Percentiles rank a stretch among this genome's conserved stretches.
Conservation (phyloP, 2,113 vertebrate species). For the Dicrurus megarhynchus region DNA sequence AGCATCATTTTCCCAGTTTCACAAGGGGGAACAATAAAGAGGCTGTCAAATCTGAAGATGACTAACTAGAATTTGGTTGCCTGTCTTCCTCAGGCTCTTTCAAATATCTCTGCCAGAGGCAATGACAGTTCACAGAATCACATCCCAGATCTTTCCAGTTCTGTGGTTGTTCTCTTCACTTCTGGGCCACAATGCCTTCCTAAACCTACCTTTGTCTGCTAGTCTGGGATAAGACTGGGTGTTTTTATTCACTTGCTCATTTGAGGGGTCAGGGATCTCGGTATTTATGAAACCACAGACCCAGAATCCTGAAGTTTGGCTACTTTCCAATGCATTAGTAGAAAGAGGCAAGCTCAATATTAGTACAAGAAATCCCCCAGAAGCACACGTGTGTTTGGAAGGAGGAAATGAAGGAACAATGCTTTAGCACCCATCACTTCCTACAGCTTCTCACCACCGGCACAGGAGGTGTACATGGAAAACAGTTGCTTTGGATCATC, state of each 20-base stretch:
- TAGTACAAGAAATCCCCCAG: not conserved
- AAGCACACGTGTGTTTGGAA: not conserved
- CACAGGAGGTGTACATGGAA: not conserved
- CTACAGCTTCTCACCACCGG: not conserved
- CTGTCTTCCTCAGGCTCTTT: not conserved
- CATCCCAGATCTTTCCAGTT: not conserved
- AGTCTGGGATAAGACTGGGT: not conserved
- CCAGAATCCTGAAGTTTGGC: not conserved
- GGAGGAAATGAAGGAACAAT: not conserved
- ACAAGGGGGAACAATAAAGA: not conserved
- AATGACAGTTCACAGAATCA: not conserved
- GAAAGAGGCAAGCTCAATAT: not conserved
- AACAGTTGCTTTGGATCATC: not conserved
- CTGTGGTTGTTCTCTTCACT: not conserved
- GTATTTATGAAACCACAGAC: not conserved
- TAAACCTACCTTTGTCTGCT: not conserved
- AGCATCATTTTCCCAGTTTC: slow-evolving; percentile 6
- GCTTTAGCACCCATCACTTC: not conserved
- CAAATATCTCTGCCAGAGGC: not conserved
- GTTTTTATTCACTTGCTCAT: not conserved
- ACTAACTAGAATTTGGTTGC: not conserved
- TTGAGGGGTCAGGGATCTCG: not conserved
- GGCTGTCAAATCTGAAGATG: slow-evolving; percentile 19
- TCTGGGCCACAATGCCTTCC: not conserved
- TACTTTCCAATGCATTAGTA: not conserved